A percentile compares a stretch with the other conserved stretches of the same genome.
Conservation (phyloP, 1,140 invertebrate species). For the Pemphigus obesinymphae region DNA sequence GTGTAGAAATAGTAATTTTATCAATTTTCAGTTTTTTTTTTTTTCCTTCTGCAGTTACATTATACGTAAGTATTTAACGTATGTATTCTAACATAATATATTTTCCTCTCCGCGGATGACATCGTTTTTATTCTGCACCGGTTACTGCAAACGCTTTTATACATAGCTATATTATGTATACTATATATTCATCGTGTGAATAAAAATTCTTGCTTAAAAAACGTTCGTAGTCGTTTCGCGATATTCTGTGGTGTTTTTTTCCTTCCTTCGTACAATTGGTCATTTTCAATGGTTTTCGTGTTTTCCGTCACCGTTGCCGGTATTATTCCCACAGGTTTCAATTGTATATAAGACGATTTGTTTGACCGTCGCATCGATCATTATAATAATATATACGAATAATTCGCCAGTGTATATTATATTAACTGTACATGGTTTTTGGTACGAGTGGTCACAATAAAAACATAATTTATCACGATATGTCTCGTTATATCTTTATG, state of each 20-base stretch:
- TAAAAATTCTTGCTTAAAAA: neutral
- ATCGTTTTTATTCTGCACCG: neutral
- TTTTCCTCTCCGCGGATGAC: neutral
- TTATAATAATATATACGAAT: neutral
- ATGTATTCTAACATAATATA: neutral
- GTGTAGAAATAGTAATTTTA: constrained; percentile 6
- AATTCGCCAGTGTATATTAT: neutral
- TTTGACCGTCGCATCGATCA: neutral
- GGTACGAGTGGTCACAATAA: constrained; percentile 27
- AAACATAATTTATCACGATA: constrained; percentile 32
- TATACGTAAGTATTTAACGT: neutral
- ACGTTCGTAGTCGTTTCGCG: neutral
- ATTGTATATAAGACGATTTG: neutral
- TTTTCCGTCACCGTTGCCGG: neutral
- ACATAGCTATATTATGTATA: too few relatives aligned
- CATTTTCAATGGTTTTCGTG: neutral
- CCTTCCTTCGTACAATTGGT: neutral
- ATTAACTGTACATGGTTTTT: neutral
- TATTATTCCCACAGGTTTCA: neutral
- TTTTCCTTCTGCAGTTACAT: too few relatives aligned
- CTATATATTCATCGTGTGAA: neutral
- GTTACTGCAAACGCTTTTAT: neutral
- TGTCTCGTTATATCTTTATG: neutral
- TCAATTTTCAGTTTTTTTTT: neutral
- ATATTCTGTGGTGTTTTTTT: too few relatives aligned